Evolutionary conservation across 1,140 invertebrate species (phyloP).

Genomic region (Drosophila lowei): DNA sequence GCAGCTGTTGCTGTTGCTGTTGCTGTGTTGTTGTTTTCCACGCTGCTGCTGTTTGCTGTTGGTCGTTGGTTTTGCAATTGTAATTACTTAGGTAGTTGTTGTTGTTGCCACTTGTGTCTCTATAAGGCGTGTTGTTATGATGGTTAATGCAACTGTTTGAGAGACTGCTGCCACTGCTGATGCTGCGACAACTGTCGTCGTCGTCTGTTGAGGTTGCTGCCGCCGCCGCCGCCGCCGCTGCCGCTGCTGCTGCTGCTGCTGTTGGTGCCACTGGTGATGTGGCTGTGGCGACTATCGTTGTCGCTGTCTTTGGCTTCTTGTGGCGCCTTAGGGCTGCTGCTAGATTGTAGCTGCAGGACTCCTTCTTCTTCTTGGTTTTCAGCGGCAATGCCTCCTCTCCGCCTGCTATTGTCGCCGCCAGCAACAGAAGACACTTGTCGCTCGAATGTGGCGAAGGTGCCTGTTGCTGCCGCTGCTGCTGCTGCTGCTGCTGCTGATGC

Average conservation of each 20-base stretch:
- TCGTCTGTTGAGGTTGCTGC: conserved; percentile 4
- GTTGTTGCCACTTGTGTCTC: conserved; percentile 55
- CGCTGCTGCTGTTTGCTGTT: conserved; percentile 46
- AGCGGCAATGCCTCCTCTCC: conserved; percentile 40
- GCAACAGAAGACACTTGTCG: conserved; percentile 53
- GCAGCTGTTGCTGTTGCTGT: conserved; percentile 51
- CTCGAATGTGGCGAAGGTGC: conserved; percentile 5
- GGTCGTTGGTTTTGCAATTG: conserved; percentile 76
- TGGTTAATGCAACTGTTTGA: conserved; percentile 75
- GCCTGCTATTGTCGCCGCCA: conserved; percentile 37
- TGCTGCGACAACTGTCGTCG: conserved; percentile 10
- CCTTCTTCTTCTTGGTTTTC: conserved; percentile 64
- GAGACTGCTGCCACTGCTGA: conserved; percentile 54
- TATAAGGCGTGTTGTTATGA: conserved; percentile 72
- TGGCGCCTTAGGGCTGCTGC: conserved; percentile 62
- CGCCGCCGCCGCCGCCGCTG: conserved; percentile 38
- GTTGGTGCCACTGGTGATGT: conserved; percentile 55
- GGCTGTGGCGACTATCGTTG: conserved; percentile 13
- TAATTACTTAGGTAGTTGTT: conserved; percentile 76
- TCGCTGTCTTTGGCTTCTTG: conserved; percentile 61
- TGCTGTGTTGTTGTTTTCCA: conserved; percentile 58
- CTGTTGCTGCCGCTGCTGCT: conserved; percentile 30
- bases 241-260: conserved; percentile 26
- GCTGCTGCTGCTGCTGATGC: conserved; percentile 38
- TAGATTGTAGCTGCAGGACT: conserved; percentile 63